Percentiles rank a stretch among this genome's conserved stretches.
These are phyloP conservation scores for Furcula furcula DNA, from an alignment of 2,888 invertebrate species.

Conservation along the genomic window DNA sequence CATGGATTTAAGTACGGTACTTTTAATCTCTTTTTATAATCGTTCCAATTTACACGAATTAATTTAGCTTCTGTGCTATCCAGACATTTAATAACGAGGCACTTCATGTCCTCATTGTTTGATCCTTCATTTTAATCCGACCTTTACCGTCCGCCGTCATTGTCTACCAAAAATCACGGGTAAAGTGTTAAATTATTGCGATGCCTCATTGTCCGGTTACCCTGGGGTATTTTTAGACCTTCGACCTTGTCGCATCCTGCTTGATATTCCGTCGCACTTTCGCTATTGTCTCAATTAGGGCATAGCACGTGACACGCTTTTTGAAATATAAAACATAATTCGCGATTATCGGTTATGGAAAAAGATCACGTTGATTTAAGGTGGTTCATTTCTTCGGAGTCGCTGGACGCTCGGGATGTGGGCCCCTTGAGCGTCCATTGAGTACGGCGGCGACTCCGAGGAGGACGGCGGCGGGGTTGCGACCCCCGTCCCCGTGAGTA, in stretches of 20 bases:
- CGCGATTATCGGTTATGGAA: slow-evolving; percentile 14
- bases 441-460: too few relatives aligned
- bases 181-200: slow-evolving; percentile 34
- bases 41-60: too few relatives aligned
- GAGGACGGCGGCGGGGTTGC: too few relatives aligned
- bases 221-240: slow-evolving; percentile 41
- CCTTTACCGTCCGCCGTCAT: slow-evolving; percentile 6
- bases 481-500: too few relatives aligned
- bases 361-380: slow-evolving; percentile 6
- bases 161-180: slow-evolving; percentile 18
- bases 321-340: slow-evolving; percentile 34
- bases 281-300: slow-evolving; percentile 41
- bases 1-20: too few relatives aligned
- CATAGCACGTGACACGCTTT: slow-evolving; percentile 35
- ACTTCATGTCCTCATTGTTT: too few relatives aligned
- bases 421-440: too few relatives aligned
- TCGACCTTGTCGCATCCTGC: slow-evolving; percentile 33
- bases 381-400: too few relatives aligned
- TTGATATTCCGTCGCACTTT: slow-evolving; percentile 44
- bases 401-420: too few relatives aligned
- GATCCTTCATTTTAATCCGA: slow-evolving; percentile 4
- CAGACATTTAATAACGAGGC: too few relatives aligned
- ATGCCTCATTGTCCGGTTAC: slow-evolving; percentile 26
- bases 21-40: too few relatives aligned
- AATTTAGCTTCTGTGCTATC: too few relatives aligned